phyloP scores from a whole-genome alignment of 2,888 invertebrate species.

The Amiota minor region DNA sequence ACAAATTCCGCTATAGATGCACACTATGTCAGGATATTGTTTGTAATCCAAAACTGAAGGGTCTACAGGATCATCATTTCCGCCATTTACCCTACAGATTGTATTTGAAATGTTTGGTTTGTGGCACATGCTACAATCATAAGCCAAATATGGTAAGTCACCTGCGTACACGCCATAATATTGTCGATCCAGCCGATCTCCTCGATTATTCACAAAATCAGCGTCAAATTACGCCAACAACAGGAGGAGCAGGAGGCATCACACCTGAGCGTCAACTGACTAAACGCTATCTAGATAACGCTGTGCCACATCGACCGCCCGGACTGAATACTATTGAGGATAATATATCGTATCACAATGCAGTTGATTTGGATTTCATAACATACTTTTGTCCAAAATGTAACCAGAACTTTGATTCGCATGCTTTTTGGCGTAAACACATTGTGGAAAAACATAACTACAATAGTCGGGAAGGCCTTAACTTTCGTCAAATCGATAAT shows the following conservation, averaged over 20 bases:
- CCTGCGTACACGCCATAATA: constrained; percentile 64
- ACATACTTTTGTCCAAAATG: constrained; percentile 67
- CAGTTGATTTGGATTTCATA: constrained; percentile 68
- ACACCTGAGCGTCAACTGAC: constrained; percentile 47
- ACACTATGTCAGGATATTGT: constrained; percentile 64
- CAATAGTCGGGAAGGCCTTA: constrained; percentile 64
- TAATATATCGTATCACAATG: constrained; percentile 67
- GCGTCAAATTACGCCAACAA: not conserved
- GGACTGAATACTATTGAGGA: constrained; percentile 67
- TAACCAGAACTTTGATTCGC: constrained; percentile 65
- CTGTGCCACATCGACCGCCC: constrained; percentile 53
- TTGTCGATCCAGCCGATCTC: constrained; percentile 53
- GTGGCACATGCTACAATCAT: constrained; percentile 68
- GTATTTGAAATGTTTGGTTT: constrained; percentile 66
- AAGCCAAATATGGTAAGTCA: constrained; percentile 69
- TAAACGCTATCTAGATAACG: constrained; percentile 38
- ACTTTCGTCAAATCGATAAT: constrained; percentile 67
- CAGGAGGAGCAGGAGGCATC: constrained; percentile 17
- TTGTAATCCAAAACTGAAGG: constrained; percentile 64
- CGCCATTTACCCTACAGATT: constrained; percentile 64
- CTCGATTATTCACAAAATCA: constrained; percentile 32
- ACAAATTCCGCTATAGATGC: constrained; percentile 68
- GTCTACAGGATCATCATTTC: constrained; percentile 69
- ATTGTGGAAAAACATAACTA: constrained; percentile 68
- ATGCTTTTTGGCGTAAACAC: constrained; percentile 69